Percentiles rank a stretch among this genome's conserved stretches.
These are phyloP conservation scores for Callipepla squamata DNA, from an alignment of 2,113 vertebrate genomes.

Conservation along the genomic window DNA sequence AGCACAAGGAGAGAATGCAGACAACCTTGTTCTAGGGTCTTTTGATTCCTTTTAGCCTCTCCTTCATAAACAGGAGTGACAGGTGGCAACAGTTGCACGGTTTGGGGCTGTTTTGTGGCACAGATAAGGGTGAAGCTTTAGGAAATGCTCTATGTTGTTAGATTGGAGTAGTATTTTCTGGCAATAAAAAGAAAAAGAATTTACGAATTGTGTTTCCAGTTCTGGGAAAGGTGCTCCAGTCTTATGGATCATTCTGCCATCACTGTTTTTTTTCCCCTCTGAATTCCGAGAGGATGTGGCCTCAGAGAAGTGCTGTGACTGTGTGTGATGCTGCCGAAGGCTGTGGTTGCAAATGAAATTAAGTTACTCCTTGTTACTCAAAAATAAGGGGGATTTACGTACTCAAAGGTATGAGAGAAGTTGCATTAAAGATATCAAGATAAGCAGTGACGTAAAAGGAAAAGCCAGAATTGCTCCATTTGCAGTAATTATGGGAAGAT, in stretches of 20 bases:
- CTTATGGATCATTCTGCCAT: background rate
- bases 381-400: background rate
- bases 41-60: background rate
- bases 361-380: background rate
- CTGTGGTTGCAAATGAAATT: background rate
- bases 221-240: background rate
- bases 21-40: background rate
- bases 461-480: background rate
- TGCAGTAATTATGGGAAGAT: background rate
- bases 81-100: constrained; percentile 12
- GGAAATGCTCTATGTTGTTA: background rate
- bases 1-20: background rate
- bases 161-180: background rate
- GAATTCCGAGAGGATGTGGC: background rate
- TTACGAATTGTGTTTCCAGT: background rate
- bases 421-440: background rate
- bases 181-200: background rate
- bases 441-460: background rate
- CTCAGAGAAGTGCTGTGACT: background rate
- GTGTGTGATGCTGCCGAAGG: background rate
- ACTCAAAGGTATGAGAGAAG: background rate
- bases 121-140: background rate
- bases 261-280: background rate
- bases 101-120: background rate
- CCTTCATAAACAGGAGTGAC: background rate